Evolutionary conservation across 2,113 vertebrate genomes (phyloP).

Genomic region (Isurus oxyrinchus): DNA sequence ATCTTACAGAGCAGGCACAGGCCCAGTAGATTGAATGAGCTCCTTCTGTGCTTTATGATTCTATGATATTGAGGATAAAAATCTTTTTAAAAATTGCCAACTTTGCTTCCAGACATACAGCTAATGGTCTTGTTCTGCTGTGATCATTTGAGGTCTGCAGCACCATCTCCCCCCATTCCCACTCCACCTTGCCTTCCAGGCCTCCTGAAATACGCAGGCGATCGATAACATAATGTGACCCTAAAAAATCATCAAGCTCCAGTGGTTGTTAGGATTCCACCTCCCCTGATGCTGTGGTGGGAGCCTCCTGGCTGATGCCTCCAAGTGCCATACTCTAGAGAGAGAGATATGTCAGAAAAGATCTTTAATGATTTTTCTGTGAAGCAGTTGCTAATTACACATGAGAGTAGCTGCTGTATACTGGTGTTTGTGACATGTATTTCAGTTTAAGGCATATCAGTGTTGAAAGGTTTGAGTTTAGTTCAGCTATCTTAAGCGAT

Average conservation of each 20-base stretch:
- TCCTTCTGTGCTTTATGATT: background rate
- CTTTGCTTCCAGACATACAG: background rate
- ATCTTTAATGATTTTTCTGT: background rate
- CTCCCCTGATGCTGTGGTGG: background rate
- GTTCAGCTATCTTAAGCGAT: background rate
- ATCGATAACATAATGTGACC: background rate
- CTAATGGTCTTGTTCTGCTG: background rate
- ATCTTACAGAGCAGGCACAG: background rate
- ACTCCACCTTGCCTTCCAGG: too few species aligned
- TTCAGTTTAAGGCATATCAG: background rate
- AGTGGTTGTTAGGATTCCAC: background rate
- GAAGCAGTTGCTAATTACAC: background rate
- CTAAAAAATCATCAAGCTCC: background rate
- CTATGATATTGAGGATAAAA: background rate
- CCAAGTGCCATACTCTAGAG: background rate
- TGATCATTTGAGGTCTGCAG: background rate
- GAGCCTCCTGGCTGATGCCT: too few species aligned
- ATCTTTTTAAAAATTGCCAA: background rate
- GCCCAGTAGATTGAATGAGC: background rate
- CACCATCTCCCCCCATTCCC: too few species aligned
- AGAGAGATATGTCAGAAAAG: background rate
- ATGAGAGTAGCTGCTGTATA: background rate
- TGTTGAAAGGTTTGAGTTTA: background rate
- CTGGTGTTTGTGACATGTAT: background rate
- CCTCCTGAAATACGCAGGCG: background rate